Conservation (phyloP, 1,140 invertebrate genomes). For the Saccostrea glomerata region DNA sequence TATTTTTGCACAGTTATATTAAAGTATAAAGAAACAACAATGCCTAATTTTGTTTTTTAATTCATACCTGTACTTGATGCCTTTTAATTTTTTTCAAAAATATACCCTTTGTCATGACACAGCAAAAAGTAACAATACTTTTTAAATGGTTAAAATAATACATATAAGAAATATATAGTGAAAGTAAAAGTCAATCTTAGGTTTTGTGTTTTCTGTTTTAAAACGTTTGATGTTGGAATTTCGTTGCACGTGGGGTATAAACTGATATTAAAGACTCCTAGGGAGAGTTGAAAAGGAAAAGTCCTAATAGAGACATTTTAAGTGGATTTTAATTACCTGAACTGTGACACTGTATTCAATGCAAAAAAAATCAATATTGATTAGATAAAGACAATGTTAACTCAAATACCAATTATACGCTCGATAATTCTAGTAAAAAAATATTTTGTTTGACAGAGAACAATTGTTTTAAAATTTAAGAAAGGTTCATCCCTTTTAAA, state of each 20-base stretch:
- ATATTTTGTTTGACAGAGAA: neutral
- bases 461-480: neutral
- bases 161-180: no score
- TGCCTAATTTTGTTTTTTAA: no score
- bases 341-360: neutral
- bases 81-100: neutral
- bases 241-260: neutral
- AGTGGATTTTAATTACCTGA: slow-evolving; percentile 13
- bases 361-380: neutral
- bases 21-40: no score
- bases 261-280: neutral
- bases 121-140: neutral
- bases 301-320: neutral
- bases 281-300: neutral
- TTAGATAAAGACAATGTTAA: slow-evolving; percentile 13
- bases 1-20: no score
- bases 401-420: neutral
- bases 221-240: neutral
- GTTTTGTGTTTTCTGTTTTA: neutral
- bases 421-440: neutral
- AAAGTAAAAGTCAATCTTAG: neutral
- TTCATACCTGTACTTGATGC: no score
- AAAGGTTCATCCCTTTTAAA: neutral
- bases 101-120: neutral
- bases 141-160: no score